A percentile compares a stretch with the other conserved stretches of the same genome.
Conservation (phyloP, 2,888 invertebrate species). For the Leptinotarsa rubiginosa region DNA sequence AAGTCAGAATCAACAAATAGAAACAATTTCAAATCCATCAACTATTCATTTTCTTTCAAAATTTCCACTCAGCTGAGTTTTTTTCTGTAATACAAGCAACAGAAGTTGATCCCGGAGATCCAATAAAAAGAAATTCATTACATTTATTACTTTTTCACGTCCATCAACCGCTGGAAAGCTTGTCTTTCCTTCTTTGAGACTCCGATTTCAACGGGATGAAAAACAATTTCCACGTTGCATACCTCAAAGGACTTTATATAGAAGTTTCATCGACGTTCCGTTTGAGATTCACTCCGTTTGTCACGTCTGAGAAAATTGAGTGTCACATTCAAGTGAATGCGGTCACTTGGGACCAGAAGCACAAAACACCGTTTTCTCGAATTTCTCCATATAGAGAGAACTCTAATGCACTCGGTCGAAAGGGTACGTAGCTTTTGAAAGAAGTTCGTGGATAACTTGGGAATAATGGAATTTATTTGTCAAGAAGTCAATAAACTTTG, state of each 20-base stretch:
- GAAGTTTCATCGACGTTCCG: conserved; percentile 24
- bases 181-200: conserved; percentile 5
- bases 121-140: conserved; percentile 17
- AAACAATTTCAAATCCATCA: neutral
- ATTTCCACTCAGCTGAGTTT: neutral
- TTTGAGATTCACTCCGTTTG: conserved; percentile 39
- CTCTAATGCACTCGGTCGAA: conserved; percentile 3
- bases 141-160: conserved; percentile 12
- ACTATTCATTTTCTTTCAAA: neutral
- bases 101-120: conserved; percentile 2
- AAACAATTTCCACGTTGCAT: conserved; percentile 15
- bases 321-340: conserved; percentile 42
- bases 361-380: conserved; percentile 11
- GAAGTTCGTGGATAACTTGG: neutral
- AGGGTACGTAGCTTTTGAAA: neutral
- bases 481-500: neutral
- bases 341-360: conserved; percentile 42
- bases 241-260: conserved; percentile 15
- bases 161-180: conserved; percentile 3
- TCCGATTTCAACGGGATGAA: conserved; percentile 4
- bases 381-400: conserved; percentile 9
- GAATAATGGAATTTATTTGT: neutral
- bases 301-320: conserved; percentile 43
- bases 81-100: neutral
- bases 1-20: too few species aligned